A percentile compares a stretch with the other conserved stretches of the same genome.
These are phyloP conservation scores for Imbricaverruca yamaguchii DNA, from an alignment of 2,888 invertebrate genomes.

Conservation along the genomic window DNA sequence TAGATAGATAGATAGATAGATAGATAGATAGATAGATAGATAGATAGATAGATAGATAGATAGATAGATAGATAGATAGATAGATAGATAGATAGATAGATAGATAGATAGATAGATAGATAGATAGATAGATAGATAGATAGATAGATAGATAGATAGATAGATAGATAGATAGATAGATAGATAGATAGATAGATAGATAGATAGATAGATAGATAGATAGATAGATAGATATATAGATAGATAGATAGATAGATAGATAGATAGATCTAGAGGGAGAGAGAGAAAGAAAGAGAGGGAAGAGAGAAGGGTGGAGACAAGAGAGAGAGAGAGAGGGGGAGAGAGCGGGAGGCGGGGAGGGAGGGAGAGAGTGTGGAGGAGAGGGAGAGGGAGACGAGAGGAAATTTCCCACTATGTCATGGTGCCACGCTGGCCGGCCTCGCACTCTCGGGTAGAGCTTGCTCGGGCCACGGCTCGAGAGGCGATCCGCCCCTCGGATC, in stretches of 20 bases:
- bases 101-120: too few species aligned
- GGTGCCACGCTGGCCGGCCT: too few species aligned
- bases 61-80: neutral
- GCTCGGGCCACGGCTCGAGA: too few species aligned
- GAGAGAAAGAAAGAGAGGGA: neutral
- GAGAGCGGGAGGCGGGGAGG: too few species aligned
- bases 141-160: conserved; percentile 3
- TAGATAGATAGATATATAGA: neutral
- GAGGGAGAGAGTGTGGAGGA: too few species aligned
- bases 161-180: conserved; percentile 15
- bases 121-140: too few species aligned
- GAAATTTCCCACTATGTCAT: too few species aligned
- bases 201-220: neutral
- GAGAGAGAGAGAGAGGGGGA: neutral
- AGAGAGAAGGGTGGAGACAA: neutral
- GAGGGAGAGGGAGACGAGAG: too few species aligned
- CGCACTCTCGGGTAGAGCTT: too few species aligned
- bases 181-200: conserved; percentile 17
- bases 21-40: neutral
- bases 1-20: neutral
- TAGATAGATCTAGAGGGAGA: neutral
- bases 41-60: neutral
- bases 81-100: too few species aligned
- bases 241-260: neutral
- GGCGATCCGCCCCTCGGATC: too few species aligned